phyloP scores from a whole-genome alignment of 2,113 vertebrate species.

The Typhlomys cinereus region DNA sequence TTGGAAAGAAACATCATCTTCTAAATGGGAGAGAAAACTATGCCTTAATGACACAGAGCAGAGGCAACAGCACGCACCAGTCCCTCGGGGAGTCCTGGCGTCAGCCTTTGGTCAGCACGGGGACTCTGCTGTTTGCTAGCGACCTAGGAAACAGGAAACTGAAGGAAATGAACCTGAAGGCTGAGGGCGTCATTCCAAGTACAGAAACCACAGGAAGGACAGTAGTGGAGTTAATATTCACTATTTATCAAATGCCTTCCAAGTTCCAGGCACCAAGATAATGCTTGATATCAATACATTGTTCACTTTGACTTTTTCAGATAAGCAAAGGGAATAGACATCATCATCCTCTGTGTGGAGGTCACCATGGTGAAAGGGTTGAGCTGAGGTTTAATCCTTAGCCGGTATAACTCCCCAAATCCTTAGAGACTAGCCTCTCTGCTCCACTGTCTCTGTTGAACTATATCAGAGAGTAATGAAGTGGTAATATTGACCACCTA shows the following conservation, averaged over 20 bases:
- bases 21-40: conserved; percentile 53
- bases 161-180: background rate
- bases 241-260: background rate
- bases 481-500: background rate
- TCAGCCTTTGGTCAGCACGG: background rate
- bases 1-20: conserved; percentile 58
- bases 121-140: conserved; percentile 12
- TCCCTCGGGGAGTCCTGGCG: background rate
- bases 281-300: conserved; percentile 19
- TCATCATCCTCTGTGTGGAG: background rate
- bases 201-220: background rate
- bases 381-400: background rate
- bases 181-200: background rate
- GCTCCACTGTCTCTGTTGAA: background rate
- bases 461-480: background rate
- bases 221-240: background rate
- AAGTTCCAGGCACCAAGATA: background rate
- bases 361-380: background rate
- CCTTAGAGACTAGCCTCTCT: background rate
- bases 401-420: background rate
- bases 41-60: conserved; percentile 49
- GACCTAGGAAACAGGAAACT: background rate
- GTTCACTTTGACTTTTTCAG: background rate
- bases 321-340: background rate
- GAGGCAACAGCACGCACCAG: background rate